Evolutionary conservation across 1,140 invertebrate genomes (phyloP), one percentile per base, ranked within the genome.

Genomic region (Papilio xuthus): DNA sequence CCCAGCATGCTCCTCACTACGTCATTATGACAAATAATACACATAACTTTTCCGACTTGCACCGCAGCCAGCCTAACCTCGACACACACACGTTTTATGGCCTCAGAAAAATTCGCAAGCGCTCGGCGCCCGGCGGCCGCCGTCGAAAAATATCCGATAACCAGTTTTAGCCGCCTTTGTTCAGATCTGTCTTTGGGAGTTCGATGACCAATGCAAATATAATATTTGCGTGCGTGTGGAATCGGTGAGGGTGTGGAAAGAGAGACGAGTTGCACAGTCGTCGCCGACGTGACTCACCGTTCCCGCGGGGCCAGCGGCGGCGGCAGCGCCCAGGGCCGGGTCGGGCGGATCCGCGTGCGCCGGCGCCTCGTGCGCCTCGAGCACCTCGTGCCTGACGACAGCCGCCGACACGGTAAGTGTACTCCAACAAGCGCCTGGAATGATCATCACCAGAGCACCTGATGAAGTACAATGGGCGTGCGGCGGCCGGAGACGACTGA

Each of bases 391-490:
- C 72, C 12, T 41, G 90, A 81, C 69, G 93, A 86, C 44, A 87
- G 86, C 90, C 93, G 93, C 93, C 94, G 94, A 94, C 96, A 96
- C 95, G 96, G 95, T 96, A 95, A 96, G 95, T 98, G 97, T 97
- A 98, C 97, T 98, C 97, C 97, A 97, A 97, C 97, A 98, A 97
- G 96, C 98, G 97, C 97, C 97, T 97, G 97, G 97, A 97, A 95
- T 94, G 87, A 88, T 94, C 92, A 94, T 95, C 95, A 98, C 97
- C 97, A 98, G 97, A 98, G 97, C 97, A 98, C 97, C 97, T 98
- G 97, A 98, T 98, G 97, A 98, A 98, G 97, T 98, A 98, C 97
- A 98, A 98, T 98, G 97, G 97, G 97, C 97, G 97, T 97, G 97
- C 96, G 95, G 95, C 95, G 95, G 92, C 82, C 84, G 77, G 74